A percentile compares a stretch with the other conserved stretches of the same genome.
These are phyloP conservation scores for Buphagus erythrorhynchus DNA, from an alignment of 2,797 vertebrate genomes.

Conservation along the genomic window DNA sequence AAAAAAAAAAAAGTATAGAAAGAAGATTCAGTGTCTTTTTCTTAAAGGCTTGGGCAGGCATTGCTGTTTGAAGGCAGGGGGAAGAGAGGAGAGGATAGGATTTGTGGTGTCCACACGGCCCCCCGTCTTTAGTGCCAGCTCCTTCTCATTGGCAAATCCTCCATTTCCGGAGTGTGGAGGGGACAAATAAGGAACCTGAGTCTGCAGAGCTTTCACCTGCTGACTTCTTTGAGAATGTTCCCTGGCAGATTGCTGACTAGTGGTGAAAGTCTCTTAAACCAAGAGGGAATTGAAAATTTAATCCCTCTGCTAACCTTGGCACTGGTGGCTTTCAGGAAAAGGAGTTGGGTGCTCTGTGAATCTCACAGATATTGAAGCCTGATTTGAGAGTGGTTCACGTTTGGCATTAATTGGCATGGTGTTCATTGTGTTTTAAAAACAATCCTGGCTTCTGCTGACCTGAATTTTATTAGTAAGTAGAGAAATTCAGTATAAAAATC, in stretches of 20 bases:
- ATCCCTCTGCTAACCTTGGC: background rate
- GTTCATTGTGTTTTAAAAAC: background rate
- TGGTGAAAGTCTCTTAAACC: background rate
- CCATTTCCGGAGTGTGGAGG: background rate
- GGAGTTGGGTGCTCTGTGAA: background rate
- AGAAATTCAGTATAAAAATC: background rate
- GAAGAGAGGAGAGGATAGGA: background rate
- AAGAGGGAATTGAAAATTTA: background rate
- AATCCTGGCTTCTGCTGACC: background rate
- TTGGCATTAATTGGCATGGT: background rate
- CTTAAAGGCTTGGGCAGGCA: background rate
- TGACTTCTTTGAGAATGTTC: background rate
- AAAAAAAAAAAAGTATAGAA: background rate
- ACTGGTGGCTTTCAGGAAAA: background rate
- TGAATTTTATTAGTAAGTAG: background rate
- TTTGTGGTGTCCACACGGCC: background rate
- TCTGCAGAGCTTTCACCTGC: background rate
- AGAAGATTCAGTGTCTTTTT: background rate
- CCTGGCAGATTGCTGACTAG: background rate
- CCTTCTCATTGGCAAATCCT: background rate
- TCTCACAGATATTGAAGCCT: background rate
- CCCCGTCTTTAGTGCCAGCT: fast-evolving
- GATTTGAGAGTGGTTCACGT: background rate
- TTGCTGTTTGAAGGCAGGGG: background rate
- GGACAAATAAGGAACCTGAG: background rate